Conservation (phyloP, 2,113 vertebrate genomes). For the Corythaeola cristata region DNA sequence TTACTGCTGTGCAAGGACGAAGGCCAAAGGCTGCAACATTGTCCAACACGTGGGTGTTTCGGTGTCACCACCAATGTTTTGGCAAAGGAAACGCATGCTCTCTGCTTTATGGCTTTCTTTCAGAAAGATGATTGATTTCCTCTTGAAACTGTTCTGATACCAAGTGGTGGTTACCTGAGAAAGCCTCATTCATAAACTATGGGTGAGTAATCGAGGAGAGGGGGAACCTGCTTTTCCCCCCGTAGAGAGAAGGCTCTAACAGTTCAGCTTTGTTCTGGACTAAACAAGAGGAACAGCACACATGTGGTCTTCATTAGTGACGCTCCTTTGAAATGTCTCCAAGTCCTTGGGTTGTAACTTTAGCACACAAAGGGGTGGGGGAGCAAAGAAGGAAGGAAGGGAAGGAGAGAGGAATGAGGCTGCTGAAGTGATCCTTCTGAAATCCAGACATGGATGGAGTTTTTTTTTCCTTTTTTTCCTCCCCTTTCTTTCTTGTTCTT, state of each 20-base stretch:
- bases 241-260: neutral
- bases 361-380: constrained; percentile 29
- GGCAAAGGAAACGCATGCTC: neutral
- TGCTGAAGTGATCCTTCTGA: constrained; percentile 13
- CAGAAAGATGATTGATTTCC: neutral
- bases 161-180: constrained; percentile 7
- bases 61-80: neutral
- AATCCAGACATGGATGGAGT: neutral
- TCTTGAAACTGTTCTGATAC: neutral
- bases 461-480: neutral
- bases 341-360: constrained; percentile 60
- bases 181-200: constrained; percentile 28
- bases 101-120: neutral
- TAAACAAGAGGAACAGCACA: neutral
- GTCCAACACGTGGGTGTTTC: neutral
- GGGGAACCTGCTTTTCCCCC: neutral
- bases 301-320: constrained; percentile 58
- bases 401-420: neutral
- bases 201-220: neutral
- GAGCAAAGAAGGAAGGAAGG: constrained; percentile 9
- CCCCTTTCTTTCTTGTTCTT: neutral
- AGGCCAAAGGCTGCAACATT: neutral
- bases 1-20: neutral
- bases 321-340: constrained; percentile 51
- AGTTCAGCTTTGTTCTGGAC: constrained; percentile 50